phyloP scores from a whole-genome alignment of 2,888 invertebrate genomes.

The Tillus elongatus region DNA sequence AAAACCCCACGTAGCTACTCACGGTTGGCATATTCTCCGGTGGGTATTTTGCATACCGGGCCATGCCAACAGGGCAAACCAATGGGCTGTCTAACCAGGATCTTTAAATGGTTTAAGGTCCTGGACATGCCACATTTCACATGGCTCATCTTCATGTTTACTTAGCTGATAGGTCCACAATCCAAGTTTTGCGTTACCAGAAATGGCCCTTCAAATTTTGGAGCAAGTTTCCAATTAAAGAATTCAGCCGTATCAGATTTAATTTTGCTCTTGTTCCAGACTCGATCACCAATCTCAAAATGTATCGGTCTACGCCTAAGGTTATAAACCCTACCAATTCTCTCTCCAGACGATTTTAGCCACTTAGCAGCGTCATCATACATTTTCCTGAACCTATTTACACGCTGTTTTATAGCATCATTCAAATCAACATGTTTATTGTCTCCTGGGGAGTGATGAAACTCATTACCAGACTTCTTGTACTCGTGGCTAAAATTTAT shows the following conservation, averaged over 20 bases:
- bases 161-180: constrained; percentile 4
- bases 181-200: neutral
- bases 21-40: no score
- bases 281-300: constrained; percentile 1
- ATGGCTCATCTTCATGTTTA: neutral
- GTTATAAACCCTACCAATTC: neutral
- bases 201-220: constrained; percentile 4
- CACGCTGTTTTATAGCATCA: no score
- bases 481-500: constrained; percentile 14
- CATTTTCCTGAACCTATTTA: no score
- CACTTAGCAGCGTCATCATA: no score
- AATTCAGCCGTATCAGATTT: neutral
- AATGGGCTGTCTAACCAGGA: no score
- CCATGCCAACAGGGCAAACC: no score
- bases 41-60: no score
- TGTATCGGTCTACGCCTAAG: no score
- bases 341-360: no score
- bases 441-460: neutral
- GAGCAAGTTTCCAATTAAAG: constrained; percentile 4
- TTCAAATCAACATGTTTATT: no score
- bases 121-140: neutral
- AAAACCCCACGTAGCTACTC: no score
- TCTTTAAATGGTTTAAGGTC: constrained; percentile 1
- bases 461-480: neutral
- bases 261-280: constrained; percentile 1